These are phyloP conservation scores for Dione vanillae DNA, from an alignment of 2,888 invertebrate species.

Conservation along the genomic window DNA sequence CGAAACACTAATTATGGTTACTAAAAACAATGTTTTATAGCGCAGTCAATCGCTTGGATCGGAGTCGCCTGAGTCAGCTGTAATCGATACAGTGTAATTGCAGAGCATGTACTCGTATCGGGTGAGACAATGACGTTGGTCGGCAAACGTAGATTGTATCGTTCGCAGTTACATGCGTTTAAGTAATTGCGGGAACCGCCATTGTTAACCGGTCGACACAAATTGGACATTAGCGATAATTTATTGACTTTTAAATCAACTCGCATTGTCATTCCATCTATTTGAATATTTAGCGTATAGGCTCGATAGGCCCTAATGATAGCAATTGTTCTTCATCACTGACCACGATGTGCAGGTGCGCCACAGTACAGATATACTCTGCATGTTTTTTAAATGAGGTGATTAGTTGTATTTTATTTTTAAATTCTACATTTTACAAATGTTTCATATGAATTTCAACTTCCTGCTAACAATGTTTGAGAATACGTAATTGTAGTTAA, in stretches of 20 bases:
- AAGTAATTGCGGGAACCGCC: slow-evolving; percentile 83
- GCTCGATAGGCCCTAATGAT: slow-evolving; percentile 78
- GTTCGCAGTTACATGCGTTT: slow-evolving; percentile 80
- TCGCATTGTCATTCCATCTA: slow-evolving; percentile 75
- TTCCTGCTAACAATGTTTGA: too few species aligned
- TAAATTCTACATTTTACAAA: too few species aligned
- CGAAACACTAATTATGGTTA: slow-evolving; percentile 72
- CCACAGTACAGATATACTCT: slow-evolving; percentile 43
- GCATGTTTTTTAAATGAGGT: background rate
- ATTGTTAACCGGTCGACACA: slow-evolving; percentile 82
- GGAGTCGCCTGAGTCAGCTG: slow-evolving; percentile 73
- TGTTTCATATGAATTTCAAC: too few species aligned
- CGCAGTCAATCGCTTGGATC: slow-evolving; percentile 72
- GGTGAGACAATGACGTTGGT: slow-evolving; percentile 77
- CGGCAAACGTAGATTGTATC: slow-evolving; percentile 76
- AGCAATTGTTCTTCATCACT: slow-evolving; percentile 81
- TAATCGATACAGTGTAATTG: slow-evolving; percentile 81
- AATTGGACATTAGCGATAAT: slow-evolving; percentile 84
- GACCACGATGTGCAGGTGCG: slow-evolving; percentile 77
- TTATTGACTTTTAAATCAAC: slow-evolving; percentile 81
- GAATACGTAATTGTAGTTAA: slow-evolving; percentile 6
- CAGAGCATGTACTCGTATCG: slow-evolving; percentile 69
- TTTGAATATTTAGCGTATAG: slow-evolving; percentile 81
- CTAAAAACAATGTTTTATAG: slow-evolving; percentile 77
- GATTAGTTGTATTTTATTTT: background rate